Conservation (phyloP, 92 coral and sea anemone species). For the Heteractis magnifica region DNA sequence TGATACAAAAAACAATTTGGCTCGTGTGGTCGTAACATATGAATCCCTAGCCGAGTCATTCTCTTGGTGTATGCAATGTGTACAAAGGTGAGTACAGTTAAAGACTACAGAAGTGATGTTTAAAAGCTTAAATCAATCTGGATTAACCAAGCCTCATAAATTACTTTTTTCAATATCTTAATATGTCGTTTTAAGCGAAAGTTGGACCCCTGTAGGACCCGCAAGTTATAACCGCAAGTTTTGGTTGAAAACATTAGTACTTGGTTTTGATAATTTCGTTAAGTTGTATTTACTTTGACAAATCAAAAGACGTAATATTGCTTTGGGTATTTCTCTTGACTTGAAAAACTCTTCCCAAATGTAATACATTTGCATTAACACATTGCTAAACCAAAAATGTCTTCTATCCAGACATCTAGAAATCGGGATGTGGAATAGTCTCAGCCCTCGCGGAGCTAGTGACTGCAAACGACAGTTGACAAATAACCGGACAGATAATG, state of each 20-base stretch:
- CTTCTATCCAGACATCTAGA: not conserved
- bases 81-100: constrained; percentile 7
- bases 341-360: not conserved
- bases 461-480: not conserved
- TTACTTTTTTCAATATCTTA: not conserved
- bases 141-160: not conserved
- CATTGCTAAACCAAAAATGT: not conserved
- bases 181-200: not conserved
- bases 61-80: not conserved
- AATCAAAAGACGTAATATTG: not conserved
- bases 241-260: not conserved
- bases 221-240: not conserved
- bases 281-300: not conserved
- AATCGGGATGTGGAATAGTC: not conserved
- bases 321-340: not conserved
- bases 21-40: not conserved
- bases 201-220: not conserved
- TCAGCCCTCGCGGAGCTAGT: not conserved
- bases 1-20: constrained; percentile 3
- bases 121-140: not conserved
- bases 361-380: not conserved
- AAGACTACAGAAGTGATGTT: not conserved
- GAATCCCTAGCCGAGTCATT: not conserved
- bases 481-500: not conserved
- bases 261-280: not conserved